Conservation (phyloP, 1,140 invertebrate genomes). For the Pteromalus puparum region DNA sequence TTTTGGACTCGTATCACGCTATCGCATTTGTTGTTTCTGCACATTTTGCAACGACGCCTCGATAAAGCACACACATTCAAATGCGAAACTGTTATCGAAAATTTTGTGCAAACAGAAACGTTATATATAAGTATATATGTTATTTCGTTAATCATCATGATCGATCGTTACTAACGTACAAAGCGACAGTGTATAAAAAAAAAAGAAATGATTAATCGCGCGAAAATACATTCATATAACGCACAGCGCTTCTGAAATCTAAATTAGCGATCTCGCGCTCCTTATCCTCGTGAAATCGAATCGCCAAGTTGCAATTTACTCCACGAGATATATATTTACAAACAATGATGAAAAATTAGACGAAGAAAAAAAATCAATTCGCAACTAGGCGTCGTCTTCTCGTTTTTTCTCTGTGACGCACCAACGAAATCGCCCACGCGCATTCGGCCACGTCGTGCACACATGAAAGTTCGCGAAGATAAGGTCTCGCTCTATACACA, state of each 20-base stretch:
- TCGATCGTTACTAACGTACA: background rate
- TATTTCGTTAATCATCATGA: background rate
- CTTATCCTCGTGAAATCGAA: background rate
- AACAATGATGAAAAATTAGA: background rate
- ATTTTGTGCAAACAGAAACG: constrained; percentile 1
- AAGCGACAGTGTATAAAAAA: background rate
- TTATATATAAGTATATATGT: background rate
- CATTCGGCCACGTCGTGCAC: constrained; percentile 24
- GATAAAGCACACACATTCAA: background rate
- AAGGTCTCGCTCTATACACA: constrained; percentile 20
- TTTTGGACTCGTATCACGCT: background rate
- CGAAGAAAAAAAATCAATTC: background rate
- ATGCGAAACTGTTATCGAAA: background rate
- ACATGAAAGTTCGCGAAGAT: constrained; percentile 46
- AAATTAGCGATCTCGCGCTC: no score
- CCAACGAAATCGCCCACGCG: constrained; percentile 18
- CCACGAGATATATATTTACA: background rate
- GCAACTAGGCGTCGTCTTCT: constrained; percentile 27
- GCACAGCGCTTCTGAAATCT: no score
- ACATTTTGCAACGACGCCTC: constrained; percentile 18
- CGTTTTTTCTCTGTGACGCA: background rate
- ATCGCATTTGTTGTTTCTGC: constrained; percentile 18
- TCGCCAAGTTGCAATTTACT: background rate
- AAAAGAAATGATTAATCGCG: background rate
- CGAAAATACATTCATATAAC: background rate